Percentiles rank a stretch among this genome's conserved stretches.
phyloP scores from a whole-genome alignment of 2,113 vertebrate genomes.

The Rhegmatorhina hoffmannsi region DNA sequence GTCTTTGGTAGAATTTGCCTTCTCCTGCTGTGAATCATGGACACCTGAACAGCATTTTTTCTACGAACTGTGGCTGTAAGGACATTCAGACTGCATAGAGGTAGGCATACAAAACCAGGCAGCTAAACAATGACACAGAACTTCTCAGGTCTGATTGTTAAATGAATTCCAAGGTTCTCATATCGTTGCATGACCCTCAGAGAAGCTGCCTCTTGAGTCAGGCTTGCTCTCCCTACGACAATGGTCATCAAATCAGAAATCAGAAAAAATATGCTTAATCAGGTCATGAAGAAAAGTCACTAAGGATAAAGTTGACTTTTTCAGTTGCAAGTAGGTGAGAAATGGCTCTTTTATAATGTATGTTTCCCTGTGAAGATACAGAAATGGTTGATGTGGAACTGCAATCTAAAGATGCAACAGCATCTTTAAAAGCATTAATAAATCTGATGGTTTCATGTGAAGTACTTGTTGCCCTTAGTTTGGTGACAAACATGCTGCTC shows the following conservation, averaged over 20 bases:
- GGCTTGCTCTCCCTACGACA: not conserved
- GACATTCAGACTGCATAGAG: not conserved
- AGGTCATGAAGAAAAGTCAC: not conserved
- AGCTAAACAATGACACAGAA: not conserved
- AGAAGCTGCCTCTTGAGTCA: not conserved
- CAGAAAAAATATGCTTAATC: not conserved
- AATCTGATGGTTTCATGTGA: not conserved
- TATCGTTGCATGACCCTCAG: not conserved
- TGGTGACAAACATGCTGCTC: not conserved
- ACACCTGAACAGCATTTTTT: not conserved
- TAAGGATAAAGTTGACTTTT: not conserved
- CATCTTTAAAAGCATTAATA: not conserved
- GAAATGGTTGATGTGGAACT: not conserved
- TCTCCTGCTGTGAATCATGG: not conserved
- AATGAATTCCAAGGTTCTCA: not conserved
- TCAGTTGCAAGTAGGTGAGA: not conserved
- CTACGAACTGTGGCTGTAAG: not conserved
- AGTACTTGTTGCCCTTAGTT: not conserved
- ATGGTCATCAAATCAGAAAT: not conserved
- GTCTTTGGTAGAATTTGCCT: conserved; percentile 5
- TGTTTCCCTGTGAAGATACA: not conserved
- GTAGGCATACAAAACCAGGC: not conserved
- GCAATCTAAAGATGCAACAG: not conserved
- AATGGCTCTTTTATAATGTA: not conserved
- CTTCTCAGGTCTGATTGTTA: not conserved